Base-by-base conservation (phyloP, 2,113 vertebrate genomes). In the Laticauda colubrina region DNA sequence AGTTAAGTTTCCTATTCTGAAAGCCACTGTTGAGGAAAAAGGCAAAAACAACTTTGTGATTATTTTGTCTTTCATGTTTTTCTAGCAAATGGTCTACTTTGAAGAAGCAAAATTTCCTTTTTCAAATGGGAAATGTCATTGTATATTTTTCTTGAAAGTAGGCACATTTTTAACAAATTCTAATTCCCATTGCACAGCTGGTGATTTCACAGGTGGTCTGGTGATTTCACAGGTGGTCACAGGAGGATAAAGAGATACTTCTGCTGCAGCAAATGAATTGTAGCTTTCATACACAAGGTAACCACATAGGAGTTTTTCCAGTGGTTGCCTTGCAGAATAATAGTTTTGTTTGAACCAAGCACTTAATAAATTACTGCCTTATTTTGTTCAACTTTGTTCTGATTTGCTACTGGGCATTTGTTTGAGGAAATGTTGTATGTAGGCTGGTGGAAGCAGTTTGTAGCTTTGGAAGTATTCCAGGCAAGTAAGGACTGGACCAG, bases 1-100 rank as follows among this genome's bases (percentile, higher is more conserved):
- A 93, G 86, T 26, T 90, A 88, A 88, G 92, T 95, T 95, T 96
- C 61, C 97, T 94, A 53, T 93, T 94, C 95, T 90, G 93, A 95
- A 88, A 93, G 90, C 57, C 92, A 89, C 90, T 51, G 0, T 5
- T 12, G 94, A 2, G 90, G 6, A 57, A 26, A 43, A 1, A 26
- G 20, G 9, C 9, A 51, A 39, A 61, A 29, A 55, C 51, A 4
- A 21, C 61, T 29, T 3, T 29, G 48, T 61, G 15, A 29, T 56
- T 53, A n/a, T 23, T n/a, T n/a, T 20, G 26, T 94, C 5, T 26
- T 20, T 26, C 29, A n/a, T 48, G 12, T 51, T 57, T 91, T 86
- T 85, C 90, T 88, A 20, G 91, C 94, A 14, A 91, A 20, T 91
- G 43, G 92, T 94, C 90, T 89, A 75, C 90, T 85, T 89, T 55